A percentile compares a stretch with the other conserved stretches of the same genome.
Evolutionary conservation across 2,113 vertebrate species (phyloP).

Genomic region (Hiodon alosoides): DNA sequence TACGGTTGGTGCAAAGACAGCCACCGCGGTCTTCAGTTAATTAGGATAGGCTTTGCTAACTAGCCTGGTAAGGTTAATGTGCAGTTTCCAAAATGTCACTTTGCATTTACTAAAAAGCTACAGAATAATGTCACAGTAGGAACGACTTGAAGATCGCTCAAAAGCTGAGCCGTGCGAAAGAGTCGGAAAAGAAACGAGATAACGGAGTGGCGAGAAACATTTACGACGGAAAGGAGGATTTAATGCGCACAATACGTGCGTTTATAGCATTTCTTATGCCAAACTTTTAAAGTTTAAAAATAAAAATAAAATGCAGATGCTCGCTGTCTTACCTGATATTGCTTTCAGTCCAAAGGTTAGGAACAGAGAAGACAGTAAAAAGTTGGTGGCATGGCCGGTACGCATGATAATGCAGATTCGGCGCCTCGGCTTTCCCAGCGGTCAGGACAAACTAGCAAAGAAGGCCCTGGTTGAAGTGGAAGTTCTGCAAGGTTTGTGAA

Average conservation of each 20-base stretch:
- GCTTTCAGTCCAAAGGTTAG: conserved; percentile 49
- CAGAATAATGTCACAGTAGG: no score
- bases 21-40: no score
- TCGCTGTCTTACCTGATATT: conserved; percentile 50
- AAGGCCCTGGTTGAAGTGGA: conserved; percentile 29
- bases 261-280: not conserved
- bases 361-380: conserved; percentile 58
- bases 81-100: no score
- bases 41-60: no score
- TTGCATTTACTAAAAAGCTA: no score
- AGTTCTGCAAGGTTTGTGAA: conserved; percentile 65
- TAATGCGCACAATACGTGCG: not conserved
- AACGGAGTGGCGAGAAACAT: no score
- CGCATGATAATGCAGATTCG: conserved; percentile 63
- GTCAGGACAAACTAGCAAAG: conserved; percentile 25
- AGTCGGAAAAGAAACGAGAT: no score
- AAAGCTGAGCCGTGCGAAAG: no score
- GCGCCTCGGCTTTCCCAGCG: conserved; percentile 18
- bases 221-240: no score
- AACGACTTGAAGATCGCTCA: no score
- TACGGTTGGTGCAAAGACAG: no score
- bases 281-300: not conserved
- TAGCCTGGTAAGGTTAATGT: no score
- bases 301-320: conserved; percentile 17
- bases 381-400: conserved; percentile 52